Evolutionary conservation across 2,113 vertebrate genomes (phyloP).

Genomic region (Nycticryphes semicollaris): DNA sequence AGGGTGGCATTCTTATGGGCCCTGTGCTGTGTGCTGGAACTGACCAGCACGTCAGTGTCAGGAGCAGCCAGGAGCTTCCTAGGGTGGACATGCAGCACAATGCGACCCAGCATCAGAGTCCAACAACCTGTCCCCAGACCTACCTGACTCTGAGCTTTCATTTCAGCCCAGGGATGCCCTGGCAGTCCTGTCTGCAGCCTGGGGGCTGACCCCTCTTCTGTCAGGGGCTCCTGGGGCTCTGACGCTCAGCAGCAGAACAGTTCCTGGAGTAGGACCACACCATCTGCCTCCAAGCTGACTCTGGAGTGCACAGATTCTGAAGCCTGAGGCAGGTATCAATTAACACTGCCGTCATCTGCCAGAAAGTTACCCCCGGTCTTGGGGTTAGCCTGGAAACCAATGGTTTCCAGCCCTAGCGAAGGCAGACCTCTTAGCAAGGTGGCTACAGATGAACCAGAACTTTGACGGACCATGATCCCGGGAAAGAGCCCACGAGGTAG

Average conservation of each 20-base stretch:
- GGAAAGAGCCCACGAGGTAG: neutral
- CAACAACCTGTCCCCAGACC: neutral
- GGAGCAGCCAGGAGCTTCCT: neutral
- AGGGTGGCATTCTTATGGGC: neutral
- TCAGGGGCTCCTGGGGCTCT: neutral
- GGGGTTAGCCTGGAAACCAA: neutral
- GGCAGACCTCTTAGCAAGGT: neutral
- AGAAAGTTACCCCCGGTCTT: neutral
- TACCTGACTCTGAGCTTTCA: neutral
- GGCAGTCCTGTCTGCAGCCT: neutral
- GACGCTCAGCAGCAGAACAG: neutral
- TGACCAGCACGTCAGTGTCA: neutral
- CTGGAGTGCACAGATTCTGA: neutral
- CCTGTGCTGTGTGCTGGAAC: neutral
- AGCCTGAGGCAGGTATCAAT: neutral
- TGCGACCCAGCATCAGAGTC: neutral
- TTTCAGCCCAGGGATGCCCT: neutral
- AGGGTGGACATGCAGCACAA: neutral
- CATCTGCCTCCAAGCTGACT: neutral
- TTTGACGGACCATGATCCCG: neutral
- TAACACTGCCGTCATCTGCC: neutral
- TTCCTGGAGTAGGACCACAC: neutral
- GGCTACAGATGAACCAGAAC: neutral
- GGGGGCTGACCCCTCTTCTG: fast-evolving
- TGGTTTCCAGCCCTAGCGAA: neutral